phyloP scores from a whole-genome alignment of 2,888 invertebrate species.

The Hypomecis punctinalis region DNA sequence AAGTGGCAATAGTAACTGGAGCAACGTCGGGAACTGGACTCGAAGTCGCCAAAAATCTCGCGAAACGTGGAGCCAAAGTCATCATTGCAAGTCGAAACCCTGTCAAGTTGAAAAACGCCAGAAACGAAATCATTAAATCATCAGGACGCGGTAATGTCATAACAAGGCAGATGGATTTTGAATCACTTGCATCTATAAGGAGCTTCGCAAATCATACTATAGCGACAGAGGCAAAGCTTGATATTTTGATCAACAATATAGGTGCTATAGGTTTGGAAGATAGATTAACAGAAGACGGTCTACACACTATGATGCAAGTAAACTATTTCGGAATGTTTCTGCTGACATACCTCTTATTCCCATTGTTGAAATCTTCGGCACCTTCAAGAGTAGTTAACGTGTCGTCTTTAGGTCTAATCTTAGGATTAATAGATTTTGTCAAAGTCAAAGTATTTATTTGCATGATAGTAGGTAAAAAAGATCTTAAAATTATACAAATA shows the following conservation, averaged over 20 bases:
- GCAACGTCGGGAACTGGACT: slow-evolving; percentile 69
- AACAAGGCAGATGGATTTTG: slow-evolving; percentile 76
- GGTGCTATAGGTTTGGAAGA: slow-evolving; percentile 77
- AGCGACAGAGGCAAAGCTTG: slow-evolving; percentile 75
- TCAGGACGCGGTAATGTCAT: slow-evolving; percentile 57
- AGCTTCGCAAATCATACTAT: slow-evolving; percentile 84
- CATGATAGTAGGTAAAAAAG: no score
- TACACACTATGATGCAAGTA: slow-evolving; percentile 87
- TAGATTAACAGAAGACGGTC: slow-evolving; percentile 83
- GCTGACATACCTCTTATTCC: slow-evolving; percentile 66
- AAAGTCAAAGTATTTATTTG: no score
- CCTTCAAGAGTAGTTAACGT: slow-evolving; percentile 69
- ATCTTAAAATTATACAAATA: no score
- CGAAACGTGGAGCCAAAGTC: slow-evolving; percentile 82
- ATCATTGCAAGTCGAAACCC: slow-evolving; percentile 83
- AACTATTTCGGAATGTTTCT: slow-evolving; percentile 72
- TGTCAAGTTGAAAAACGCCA: slow-evolving; percentile 56
- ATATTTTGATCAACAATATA: slow-evolving; percentile 76
- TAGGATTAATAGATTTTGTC: slow-evolving; percentile 89
- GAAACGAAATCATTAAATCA: slow-evolving; percentile 50
- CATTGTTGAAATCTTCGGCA: slow-evolving; percentile 60
- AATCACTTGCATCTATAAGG: slow-evolving; percentile 80
- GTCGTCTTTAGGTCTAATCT: slow-evolving; percentile 85
- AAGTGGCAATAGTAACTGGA: slow-evolving; percentile 73
- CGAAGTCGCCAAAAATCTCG: slow-evolving; percentile 70